A percentile compares a stretch with the other conserved stretches of the same genome.
Evolutionary conservation across 2,888 invertebrate genomes (phyloP).

Genomic region (Pterostichus niger): DNA sequence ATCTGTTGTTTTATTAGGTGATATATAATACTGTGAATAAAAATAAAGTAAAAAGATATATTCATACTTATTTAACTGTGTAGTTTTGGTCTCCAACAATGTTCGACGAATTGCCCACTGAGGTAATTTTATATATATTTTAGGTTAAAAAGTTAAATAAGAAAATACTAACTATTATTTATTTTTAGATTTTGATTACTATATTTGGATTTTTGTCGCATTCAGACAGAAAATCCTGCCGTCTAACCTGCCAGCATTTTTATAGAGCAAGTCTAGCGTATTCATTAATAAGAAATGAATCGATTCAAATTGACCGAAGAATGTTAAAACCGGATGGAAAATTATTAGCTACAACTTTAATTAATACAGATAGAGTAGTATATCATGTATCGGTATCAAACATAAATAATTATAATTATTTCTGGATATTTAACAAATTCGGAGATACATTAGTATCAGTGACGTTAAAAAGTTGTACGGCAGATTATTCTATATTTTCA

Average conservation of each 20-base stretch:
- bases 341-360: no score
- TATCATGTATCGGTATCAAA: no score
- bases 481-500: no score
- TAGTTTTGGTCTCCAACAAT: background rate
- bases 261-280: background rate
- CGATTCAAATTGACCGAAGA: background rate
- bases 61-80: no score
- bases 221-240: constrained; percentile 1
- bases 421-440: no score
- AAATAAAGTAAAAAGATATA: no score
- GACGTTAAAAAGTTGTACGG: no score
- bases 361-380: no score
- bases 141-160: background rate
- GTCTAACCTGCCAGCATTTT: constrained; percentile 12
- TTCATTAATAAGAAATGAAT: constrained; percentile 3
- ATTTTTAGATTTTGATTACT: constrained; percentile 28
- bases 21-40: no score
- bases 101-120: background rate
- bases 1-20: no score
- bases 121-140: constrained; percentile 24
- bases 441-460: no score
- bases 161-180: background rate
- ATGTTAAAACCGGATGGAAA: background rate
- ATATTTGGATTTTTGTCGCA: background rate
- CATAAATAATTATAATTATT: no score